Conservation (phyloP, 1,140 invertebrate genomes). For the Luehdorfia chinensis region DNA sequence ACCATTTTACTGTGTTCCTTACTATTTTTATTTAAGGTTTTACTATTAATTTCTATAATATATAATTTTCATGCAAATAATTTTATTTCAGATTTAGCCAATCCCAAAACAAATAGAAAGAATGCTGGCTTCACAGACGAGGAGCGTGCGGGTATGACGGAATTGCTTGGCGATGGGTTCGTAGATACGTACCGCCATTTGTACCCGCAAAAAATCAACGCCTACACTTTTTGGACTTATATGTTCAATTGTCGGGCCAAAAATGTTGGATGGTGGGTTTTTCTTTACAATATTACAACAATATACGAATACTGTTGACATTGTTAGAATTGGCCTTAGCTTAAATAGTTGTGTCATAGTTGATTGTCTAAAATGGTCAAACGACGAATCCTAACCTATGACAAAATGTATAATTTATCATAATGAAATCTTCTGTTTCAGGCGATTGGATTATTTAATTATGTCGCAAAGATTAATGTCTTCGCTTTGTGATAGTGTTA, state of each 20-base stretch:
- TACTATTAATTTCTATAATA: too few relatives aligned
- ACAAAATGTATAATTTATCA: too few relatives aligned
- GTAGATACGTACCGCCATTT: constrained; percentile 93
- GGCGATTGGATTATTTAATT: constrained; percentile 97
- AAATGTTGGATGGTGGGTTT: constrained; percentile 94
- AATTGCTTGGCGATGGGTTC: constrained; percentile 88
- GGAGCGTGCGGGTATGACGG: constrained; percentile 93
- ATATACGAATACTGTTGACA: too few relatives aligned
- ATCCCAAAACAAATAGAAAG: constrained; percentile 95
- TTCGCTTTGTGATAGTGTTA: constrained; percentile 88
- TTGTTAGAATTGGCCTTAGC: too few relatives aligned
- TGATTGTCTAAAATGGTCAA: constrained; percentile 1
- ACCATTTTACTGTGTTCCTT: too few relatives aligned
- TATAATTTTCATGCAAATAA: too few relatives aligned
- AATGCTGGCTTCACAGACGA: constrained; percentile 97
- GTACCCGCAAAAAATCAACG: constrained; percentile 89
- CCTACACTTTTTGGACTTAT: constrained; percentile 98
- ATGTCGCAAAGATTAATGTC: constrained; percentile 87
- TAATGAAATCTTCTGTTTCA: constrained; percentile 77
- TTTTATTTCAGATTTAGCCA: constrained; percentile 89
- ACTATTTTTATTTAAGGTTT: too few relatives aligned
- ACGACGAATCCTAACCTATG: too few relatives aligned
- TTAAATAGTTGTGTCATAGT: too few relatives aligned
- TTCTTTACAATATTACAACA: too few relatives aligned
- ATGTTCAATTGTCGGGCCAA: constrained; percentile 89